Percentiles rank a stretch among this genome's conserved stretches.
Evolutionary conservation across 1,140 invertebrate genomes (phyloP).

Genomic region (Zophobas morio): DNA sequence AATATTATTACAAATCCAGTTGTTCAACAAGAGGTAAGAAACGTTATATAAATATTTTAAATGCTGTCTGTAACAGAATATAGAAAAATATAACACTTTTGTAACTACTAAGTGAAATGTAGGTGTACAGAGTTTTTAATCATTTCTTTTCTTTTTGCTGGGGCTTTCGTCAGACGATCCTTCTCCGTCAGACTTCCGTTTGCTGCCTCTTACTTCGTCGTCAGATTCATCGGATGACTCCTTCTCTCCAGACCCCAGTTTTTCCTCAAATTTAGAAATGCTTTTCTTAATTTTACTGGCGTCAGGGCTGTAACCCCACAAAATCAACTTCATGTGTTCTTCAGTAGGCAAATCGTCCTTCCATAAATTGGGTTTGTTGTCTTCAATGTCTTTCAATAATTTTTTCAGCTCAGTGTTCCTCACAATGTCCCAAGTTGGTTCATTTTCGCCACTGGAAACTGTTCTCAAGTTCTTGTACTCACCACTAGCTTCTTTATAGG

Average conservation of each 20-base stretch:
- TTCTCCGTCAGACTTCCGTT: constrained; percentile 48
- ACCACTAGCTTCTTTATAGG: constrained; percentile 72
- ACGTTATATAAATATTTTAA: constrained; percentile 15
- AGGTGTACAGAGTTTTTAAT: background rate
- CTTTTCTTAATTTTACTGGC: constrained; percentile 69
- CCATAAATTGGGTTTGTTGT: constrained; percentile 70
- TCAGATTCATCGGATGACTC: constrained; percentile 48
- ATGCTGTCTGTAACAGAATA: constrained; percentile 1
- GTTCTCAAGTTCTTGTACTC: constrained; percentile 78
- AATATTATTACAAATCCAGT: background rate
- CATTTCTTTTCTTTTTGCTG: constrained; percentile 49
- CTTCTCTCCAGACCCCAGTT: constrained; percentile 55
- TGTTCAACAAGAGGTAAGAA: constrained; percentile 6
- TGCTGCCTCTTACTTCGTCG: constrained; percentile 45
- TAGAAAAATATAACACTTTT: background rate
- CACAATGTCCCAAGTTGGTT: constrained; percentile 76
- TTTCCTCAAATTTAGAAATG: constrained; percentile 62
- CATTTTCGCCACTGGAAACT: constrained; percentile 69
- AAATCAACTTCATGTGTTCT: constrained; percentile 73
- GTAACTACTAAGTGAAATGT: background rate
- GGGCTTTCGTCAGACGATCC: constrained; percentile 34
- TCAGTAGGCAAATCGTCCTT: constrained; percentile 74
- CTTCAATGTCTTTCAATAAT: constrained; percentile 71
- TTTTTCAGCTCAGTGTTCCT: constrained; percentile 73
- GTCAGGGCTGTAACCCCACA: constrained; percentile 78